Conservation (phyloP, 1,140 invertebrate genomes). For the Mya arenaria region DNA sequence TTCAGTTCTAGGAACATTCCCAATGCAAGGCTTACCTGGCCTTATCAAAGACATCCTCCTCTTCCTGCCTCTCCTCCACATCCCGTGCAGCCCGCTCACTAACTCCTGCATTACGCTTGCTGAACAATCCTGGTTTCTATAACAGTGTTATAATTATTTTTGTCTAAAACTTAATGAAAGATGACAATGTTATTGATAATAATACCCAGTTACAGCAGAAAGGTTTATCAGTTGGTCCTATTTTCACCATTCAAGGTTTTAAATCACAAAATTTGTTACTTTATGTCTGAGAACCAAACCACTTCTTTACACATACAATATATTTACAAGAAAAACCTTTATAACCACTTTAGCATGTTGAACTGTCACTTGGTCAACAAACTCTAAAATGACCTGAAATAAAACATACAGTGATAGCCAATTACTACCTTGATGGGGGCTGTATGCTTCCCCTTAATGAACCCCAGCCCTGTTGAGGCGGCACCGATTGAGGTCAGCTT, state of each 20-base stretch:
- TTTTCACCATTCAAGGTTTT: too few relatives aligned
- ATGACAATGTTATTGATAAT: not conserved
- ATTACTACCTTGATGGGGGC: constrained; percentile 63
- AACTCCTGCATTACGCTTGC: constrained; percentile 80
- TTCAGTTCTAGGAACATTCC: too few relatives aligned
- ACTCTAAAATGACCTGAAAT: too few relatives aligned
- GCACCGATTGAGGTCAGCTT: too few relatives aligned
- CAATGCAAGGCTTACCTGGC: constrained; percentile 84
- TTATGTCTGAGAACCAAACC: too few relatives aligned
- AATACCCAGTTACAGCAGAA: not conserved
- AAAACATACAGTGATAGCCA: too few relatives aligned
- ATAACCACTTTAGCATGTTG: too few relatives aligned
- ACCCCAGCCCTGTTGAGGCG: constrained; percentile 47
- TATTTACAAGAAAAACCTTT: too few relatives aligned
- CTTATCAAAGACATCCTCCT: constrained; percentile 85
- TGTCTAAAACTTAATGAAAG: not conserved
- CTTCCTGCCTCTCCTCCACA: constrained; percentile 82
- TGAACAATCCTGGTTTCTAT: constrained; percentile 72
- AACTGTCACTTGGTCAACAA: too few relatives aligned
- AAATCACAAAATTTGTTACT: too few relatives aligned
- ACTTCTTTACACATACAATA: too few relatives aligned
- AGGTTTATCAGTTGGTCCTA: not conserved
- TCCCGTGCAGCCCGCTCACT: constrained; percentile 83
- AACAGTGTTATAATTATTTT: too few relatives aligned
- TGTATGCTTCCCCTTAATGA: constrained; percentile 66